Evolutionary conservation across 2,888 invertebrate species (phyloP).

Genomic region (Conomelus anceps): DNA sequence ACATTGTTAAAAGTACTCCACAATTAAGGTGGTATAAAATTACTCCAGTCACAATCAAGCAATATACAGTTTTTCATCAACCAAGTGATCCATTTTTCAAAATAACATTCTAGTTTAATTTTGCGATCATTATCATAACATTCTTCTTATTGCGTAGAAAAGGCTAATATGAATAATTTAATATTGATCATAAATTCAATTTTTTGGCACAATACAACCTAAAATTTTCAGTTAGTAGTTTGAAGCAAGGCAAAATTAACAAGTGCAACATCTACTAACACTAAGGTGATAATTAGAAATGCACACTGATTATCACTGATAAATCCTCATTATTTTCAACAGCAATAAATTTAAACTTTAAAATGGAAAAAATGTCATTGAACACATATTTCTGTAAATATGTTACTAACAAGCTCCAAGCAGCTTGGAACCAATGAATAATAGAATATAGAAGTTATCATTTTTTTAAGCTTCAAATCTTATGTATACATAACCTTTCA

Average conservation of each 20-base stretch:
- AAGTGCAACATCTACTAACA: background rate
- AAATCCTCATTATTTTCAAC: background rate
- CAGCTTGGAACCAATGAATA: background rate
- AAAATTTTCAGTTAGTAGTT: background rate
- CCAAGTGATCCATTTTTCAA: background rate
- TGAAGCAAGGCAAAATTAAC: background rate
- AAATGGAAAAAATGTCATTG: too few species aligned
- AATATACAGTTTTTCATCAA: background rate
- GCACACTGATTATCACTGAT: background rate
- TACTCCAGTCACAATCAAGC: background rate
- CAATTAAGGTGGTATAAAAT: background rate
- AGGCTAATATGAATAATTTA: background rate
- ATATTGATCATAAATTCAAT: background rate
- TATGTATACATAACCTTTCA: too few species aligned
- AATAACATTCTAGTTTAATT: background rate
- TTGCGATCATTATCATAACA: background rate
- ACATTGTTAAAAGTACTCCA: background rate
- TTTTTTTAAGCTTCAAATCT: too few species aligned
- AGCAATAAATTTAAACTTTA: background rate
- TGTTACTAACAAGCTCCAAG: too few species aligned
- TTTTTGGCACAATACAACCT: background rate
- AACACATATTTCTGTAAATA: background rate
- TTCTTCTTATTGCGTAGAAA: too few species aligned
- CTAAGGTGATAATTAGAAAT: background rate
- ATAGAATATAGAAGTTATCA: background rate